Evolutionary conservation across 2,888 invertebrate species (phyloP).

Genomic region (Hirtodrosophila cameraria): DNA sequence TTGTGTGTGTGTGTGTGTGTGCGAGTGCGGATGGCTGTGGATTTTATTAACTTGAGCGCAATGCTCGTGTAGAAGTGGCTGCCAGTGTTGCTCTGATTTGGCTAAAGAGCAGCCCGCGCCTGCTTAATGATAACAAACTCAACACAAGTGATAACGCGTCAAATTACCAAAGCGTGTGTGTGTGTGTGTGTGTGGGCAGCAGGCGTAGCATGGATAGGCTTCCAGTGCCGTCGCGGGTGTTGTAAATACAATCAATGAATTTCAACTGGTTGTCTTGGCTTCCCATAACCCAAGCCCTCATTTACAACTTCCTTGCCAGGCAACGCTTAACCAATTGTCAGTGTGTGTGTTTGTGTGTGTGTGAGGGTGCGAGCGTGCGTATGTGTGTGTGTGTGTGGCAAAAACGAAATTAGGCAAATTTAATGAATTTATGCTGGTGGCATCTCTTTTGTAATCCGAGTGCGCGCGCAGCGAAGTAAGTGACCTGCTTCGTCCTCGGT

Average conservation of each 20-base stretch:
- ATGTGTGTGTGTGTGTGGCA: slow-evolving; percentile 34
- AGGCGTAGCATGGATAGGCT: slow-evolving; percentile 30
- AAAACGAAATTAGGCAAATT: slow-evolving; percentile 79
- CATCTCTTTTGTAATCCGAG: slow-evolving; percentile 77
- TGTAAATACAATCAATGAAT: slow-evolving; percentile 81
- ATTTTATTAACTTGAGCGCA: slow-evolving; percentile 73
- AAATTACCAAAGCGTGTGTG: slow-evolving; percentile 72
- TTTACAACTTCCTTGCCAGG: slow-evolving; percentile 35
- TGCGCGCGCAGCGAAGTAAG: slow-evolving; percentile 70
- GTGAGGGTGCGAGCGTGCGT: slow-evolving; percentile 7
- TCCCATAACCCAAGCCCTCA: slow-evolving; percentile 35
- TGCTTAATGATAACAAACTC: slow-evolving; percentile 80
- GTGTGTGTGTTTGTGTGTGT: slow-evolving; percentile 15
- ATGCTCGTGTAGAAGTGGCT: slow-evolving; percentile 18
- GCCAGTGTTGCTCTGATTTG: slow-evolving; percentile 68
- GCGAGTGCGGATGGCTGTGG: slow-evolving; percentile 27
- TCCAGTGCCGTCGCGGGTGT: slow-evolving; percentile 59
- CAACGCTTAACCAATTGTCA: slow-evolving; percentile 51
- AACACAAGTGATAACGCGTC: slow-evolving; percentile 80
- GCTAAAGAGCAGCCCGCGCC: slow-evolving; percentile 71
- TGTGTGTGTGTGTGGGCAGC: slow-evolving; percentile 8
- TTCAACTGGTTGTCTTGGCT: slow-evolving; percentile 76
- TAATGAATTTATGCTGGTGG: slow-evolving; percentile 81
- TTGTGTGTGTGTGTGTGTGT: slow-evolving; percentile 4
- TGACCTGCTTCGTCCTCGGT: slow-evolving; percentile 71